Percentiles rank a stretch among this genome's conserved stretches.
Conservation (phyloP, 2,113 vertebrate genomes). For the Macroglossus sobrinus region DNA sequence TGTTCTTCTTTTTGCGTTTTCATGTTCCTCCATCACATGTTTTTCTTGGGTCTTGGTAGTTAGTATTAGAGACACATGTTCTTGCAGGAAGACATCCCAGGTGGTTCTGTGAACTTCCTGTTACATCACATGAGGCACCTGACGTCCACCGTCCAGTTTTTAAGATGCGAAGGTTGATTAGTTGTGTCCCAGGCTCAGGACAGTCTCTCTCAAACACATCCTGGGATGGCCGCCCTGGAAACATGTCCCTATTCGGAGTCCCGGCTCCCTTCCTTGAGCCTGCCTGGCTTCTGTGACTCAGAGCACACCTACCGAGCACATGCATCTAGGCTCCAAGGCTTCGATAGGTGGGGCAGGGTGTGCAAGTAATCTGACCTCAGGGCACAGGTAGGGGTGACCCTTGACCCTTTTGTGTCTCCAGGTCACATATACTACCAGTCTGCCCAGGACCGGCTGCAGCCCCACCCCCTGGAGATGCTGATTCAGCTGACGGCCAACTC, state of each 20-base stretch:
- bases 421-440: constrained; percentile 98
- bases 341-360: not conserved
- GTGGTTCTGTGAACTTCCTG: constrained; percentile 1
- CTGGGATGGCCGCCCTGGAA: not conserved
- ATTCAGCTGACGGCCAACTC: constrained; percentile 96
- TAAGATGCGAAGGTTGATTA: not conserved
- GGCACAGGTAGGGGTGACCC: not conserved
- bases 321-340: not conserved
- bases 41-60: not conserved
- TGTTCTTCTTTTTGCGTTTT: not conserved
- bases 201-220: not conserved
- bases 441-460: constrained; percentile 92
- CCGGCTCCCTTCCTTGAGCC: not conserved
- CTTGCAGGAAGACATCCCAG: not conserved
- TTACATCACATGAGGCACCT: not conserved
- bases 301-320: not conserved
- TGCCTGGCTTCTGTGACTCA: not conserved
- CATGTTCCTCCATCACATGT: not conserved
- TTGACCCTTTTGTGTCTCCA: constrained; percentile 61
- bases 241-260: accelerated
- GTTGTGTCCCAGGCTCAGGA: not conserved
- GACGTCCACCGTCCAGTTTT: not conserved
- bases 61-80: constrained; percentile 52
- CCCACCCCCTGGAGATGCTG: constrained; percentile 97
- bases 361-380: not conserved